Base-by-base conservation (phyloP, 2,113 vertebrate species). In the Hypomesus transpacificus region DNA sequence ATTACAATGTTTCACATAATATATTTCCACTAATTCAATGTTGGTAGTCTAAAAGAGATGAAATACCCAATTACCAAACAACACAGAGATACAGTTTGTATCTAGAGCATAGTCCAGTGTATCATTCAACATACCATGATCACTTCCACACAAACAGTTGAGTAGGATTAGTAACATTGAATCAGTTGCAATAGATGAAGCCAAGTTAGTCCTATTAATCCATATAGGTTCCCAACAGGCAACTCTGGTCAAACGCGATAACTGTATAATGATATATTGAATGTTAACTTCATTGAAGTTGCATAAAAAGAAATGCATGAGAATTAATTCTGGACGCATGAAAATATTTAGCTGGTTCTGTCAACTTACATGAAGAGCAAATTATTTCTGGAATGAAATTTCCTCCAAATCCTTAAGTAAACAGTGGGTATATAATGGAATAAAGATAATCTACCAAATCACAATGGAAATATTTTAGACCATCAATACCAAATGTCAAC, bases 201-300 rank as follows among this genome's bases (percentile, higher is more conserved):
- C 59, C 71, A 73, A 75, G 71, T 81, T 75, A 24, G 7, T 82
- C 67, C 24, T 39, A 9, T 46, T 69, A 68, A 67, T 85, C 76
- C 71, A 74, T 74, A 50, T 21, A 52, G 24, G 62, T 81, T 46
- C 82, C 60, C 46, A 76, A 71, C 82, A 84, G 88, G 85, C 85
- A 88, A 84, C 86, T 85, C 80, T 87, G 86, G 87, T 82, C 77
- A 85, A 84, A 84, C 75, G 73, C 70, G 74, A 13, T 22, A 1
- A 72, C 72, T 77, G 31, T 71, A 31, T 78, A 20, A 74, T 14
- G 16, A 57, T 73, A 66, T 68, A 62, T n/a, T 75, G 70, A 79
- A 70, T 60, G 74, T 82, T 86, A 83, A 90, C 88, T 90, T 90
- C 86, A 88, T 18, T 90, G 86, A 89, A 89, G 87, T 90, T 87